Base-by-base conservation (phyloP, 2,113 vertebrate species). In the Plecturocebus donacophilus region DNA sequence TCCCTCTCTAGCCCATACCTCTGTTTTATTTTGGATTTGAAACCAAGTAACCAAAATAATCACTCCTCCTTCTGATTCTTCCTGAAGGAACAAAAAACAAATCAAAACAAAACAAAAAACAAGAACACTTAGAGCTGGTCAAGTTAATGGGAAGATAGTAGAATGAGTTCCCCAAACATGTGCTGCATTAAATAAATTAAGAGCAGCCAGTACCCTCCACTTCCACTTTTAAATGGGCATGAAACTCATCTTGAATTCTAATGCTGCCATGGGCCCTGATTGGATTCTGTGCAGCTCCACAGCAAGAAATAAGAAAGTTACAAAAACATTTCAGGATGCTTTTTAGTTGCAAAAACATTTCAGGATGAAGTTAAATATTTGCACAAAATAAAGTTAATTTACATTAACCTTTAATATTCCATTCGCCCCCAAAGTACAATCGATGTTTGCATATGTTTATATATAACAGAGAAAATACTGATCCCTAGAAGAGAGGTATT, bases 371-470 rank as follows among this genome's bases (percentile, higher is more conserved):
- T 40, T 56, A 90, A 91, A 84, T 66, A 47, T 42, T 40, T 89
- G 10, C 3, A 79, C 23, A 56, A 87, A 85, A 68, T 79, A 87
- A 81, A 71, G 16, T 79, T 94, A 90, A 91, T 45, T n/a, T 45
- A 84, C 47, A 82, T 56, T 80, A 70, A 83, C 23, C 58, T 93
- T 82, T 71, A 93, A 68, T 83, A 76, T 93, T 52, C 52, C 66
- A n/a, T 84, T 90, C 64, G 75, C 89, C 47, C 17, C 38, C 83
- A 96, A 98, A 95, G 90, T 95, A 95, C 94, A 98, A 94, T 93
- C 96, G 96, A 95, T 95, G 12, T 95, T 96, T 97, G 83, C 90
- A 93, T 96, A 76, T 5, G 12, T 58, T 77, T 68, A 70, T 61
- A 61, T 68, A 40, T 3, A 42, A 47, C 38, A 97, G 95, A 98